Base-by-base conservation (phyloP, 2,113 vertebrate species). In the Tupaia chinensis region DNA sequence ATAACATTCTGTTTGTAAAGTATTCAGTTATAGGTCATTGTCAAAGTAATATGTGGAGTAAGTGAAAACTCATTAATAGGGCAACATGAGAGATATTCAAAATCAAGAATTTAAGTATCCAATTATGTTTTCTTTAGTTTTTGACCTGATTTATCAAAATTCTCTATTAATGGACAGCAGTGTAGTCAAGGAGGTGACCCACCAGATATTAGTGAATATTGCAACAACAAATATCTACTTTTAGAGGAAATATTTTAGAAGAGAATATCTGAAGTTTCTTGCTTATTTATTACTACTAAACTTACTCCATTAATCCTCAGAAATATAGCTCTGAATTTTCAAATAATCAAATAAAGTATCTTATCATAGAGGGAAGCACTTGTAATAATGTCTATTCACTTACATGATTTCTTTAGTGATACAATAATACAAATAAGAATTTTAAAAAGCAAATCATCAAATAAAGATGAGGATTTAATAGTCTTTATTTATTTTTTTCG, bases 401-500 rank as follows among this genome's bases (percentile, higher is more conserved):
- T 83, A 66, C 56, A 85, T 94, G 63, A 60, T 94, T 82, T 77
- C 44, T 34, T 29, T 77, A 27, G 14, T 81, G 61, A 85, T 70
- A 27, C 25, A 23, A 44, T 82, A 86, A 73, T n/a, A 85, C 74
- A 96, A 74, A 56, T 15, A 15, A 91, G 63, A 32, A 89, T 61
- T 9, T 86, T 93, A 5, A n/a, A 81, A 74, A 63, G 29, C 22
- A 77, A 68, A 69, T 78, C 19, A 53, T 87, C 27, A 87, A 82
- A 82, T 78, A 91, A 86, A 1, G 17, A 5, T 74, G 63, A 63
- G 61, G 58, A 32, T 27, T 74, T 53, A 91, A n/a, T 27, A 29
- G 23, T n/a, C 92, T 58, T 72, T 76, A 70, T 85, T 70, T 56
- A 76, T 70, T 79, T 13, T 72, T 91, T 93, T 87, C 32, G 92